These are phyloP conservation scores for Styela plicata DNA, from an alignment of 23 tunicate species.

Conservation along the genomic window DNA sequence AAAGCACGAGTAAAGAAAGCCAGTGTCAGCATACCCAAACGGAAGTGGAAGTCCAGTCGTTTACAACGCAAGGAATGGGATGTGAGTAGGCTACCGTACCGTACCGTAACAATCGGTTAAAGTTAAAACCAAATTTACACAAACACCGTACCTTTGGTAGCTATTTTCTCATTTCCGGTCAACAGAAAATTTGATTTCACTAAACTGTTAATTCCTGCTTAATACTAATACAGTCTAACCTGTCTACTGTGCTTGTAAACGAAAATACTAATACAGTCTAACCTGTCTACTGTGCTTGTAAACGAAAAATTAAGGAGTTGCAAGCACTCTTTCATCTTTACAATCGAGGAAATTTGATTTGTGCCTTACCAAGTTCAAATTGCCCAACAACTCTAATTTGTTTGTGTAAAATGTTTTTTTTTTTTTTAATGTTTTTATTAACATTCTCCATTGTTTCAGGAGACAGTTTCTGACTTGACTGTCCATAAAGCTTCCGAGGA, in stretches of 20 bases:
- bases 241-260: too few relatives aligned
- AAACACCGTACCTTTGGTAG: too few relatives aligned
- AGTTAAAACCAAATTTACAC: too few relatives aligned
- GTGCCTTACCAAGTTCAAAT: background rate
- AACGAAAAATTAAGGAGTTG: too few relatives aligned
- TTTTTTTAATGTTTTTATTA: too few relatives aligned
- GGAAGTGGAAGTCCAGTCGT: conserved; percentile 37
- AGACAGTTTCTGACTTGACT: conserved; percentile 66
- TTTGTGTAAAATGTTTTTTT: too few relatives aligned
- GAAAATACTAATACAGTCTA: background rate
- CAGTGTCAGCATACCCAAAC: conserved; percentile 12
- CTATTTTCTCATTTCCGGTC: too few relatives aligned
- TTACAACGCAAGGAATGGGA: conserved; percentile 76
- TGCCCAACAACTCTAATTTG: background rate
- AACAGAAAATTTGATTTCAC: too few relatives aligned
- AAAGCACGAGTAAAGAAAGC: conserved; percentile 11
- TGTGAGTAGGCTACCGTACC: conserved; percentile 45
- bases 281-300: too few relatives aligned
- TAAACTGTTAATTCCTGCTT: too few relatives aligned
- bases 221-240: too few relatives aligned
- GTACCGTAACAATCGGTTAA: too few relatives aligned
- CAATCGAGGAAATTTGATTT: background rate
- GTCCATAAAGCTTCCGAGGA: conserved; percentile 84
- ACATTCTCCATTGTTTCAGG: conserved; percentile 51
- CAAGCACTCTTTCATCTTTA: background rate